Evolutionary conservation across 2,888 invertebrate species (phyloP).

Genomic region (Belgica antarctica): DNA sequence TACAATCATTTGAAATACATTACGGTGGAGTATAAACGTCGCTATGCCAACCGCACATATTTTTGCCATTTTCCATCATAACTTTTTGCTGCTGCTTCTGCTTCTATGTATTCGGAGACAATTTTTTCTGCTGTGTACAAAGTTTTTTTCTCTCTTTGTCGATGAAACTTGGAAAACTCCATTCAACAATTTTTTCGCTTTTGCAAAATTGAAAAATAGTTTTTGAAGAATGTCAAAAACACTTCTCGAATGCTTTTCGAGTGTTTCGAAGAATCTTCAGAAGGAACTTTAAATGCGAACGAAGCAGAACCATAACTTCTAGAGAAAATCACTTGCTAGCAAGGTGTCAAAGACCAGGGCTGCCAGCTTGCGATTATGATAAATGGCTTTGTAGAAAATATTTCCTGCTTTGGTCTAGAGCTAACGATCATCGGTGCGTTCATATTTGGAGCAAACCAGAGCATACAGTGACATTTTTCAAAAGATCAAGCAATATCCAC

Average conservation of each 20-base stretch:
- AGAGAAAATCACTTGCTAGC: background rate
- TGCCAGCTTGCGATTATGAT: too few relatives aligned
- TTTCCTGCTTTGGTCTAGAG: background rate
- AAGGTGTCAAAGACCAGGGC: background rate
- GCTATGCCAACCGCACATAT: constrained; percentile 44
- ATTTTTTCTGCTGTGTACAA: constrained; percentile 26
- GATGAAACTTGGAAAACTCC: constrained; percentile 23
- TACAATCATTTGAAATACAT: constrained; percentile 43
- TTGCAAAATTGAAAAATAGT: constrained; percentile 43
- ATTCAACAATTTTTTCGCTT: constrained; percentile 43
- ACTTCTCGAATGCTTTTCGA: background rate
- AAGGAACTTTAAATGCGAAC: constrained; percentile 13
- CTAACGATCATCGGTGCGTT: too few relatives aligned
- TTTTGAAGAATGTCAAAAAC: constrained; percentile 42
- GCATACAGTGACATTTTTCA: too few relatives aligned
- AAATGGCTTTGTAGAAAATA: too few relatives aligned
- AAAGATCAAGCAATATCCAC: too few relatives aligned
- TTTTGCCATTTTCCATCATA: constrained; percentile 43
- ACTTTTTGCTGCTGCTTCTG: too few relatives aligned
- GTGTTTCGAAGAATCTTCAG: background rate
- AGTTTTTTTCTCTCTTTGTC: background rate
- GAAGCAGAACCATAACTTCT: background rate
- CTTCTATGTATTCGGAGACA: constrained; percentile 21
- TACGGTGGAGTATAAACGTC: constrained; percentile 23
- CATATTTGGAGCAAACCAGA: too few relatives aligned